phyloP scores from a whole-genome alignment of 1,140 invertebrate genomes.

The Amphibalanus amphitrite region DNA sequence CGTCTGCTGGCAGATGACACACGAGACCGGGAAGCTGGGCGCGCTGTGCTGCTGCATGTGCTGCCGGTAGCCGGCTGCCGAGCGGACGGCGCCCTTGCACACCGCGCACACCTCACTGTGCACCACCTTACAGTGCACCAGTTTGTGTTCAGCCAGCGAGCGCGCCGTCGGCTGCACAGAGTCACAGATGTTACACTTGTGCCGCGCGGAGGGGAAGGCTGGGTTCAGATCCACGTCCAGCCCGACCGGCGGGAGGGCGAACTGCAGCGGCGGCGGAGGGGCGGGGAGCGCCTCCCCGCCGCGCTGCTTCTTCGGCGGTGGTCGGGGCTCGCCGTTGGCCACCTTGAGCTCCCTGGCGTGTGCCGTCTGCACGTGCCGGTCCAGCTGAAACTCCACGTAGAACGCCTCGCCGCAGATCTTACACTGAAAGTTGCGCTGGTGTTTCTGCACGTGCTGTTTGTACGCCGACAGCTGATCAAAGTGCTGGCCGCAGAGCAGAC shows the following conservation, averaged over 20 bases:
- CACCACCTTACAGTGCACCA: slow-evolving; percentile 67
- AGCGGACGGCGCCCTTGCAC: slow-evolving; percentile 45
- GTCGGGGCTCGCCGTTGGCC: slow-evolving; percentile 11
- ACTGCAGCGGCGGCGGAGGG: not conserved
- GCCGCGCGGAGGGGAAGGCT: slow-evolving; percentile 33
- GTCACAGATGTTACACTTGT: slow-evolving; percentile 92
- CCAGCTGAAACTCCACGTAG: slow-evolving; percentile 69
- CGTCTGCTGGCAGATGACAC: slow-evolving; percentile 74
- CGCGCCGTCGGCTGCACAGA: slow-evolving; percentile 67
- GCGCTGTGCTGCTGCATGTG: slow-evolving; percentile 57
- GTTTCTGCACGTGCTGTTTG: slow-evolving; percentile 53
- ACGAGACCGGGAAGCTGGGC: slow-evolving; percentile 48
- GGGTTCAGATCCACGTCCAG: not conserved
- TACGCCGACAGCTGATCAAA: slow-evolving; percentile 51
- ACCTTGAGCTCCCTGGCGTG: slow-evolving; percentile 31
- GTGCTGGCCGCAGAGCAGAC: slow-evolving; percentile 53
- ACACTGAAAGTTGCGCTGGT: slow-evolving; percentile 58
- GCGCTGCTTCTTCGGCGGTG: slow-evolving; percentile 8
- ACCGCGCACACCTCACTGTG: slow-evolving; percentile 38
- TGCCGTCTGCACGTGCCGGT: slow-evolving; percentile 59
- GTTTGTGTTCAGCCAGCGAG: slow-evolving; percentile 75
- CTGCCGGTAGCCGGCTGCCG: slow-evolving; percentile 33
- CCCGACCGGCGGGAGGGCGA: not conserved
- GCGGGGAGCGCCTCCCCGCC: slow-evolving; percentile 7
- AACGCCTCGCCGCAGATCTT: slow-evolving; percentile 62